A percentile compares a stretch with the other conserved stretches of the same genome.
Conservation (phyloP, 2,888 invertebrate genomes). For the Ennomos erosarius region DNA sequence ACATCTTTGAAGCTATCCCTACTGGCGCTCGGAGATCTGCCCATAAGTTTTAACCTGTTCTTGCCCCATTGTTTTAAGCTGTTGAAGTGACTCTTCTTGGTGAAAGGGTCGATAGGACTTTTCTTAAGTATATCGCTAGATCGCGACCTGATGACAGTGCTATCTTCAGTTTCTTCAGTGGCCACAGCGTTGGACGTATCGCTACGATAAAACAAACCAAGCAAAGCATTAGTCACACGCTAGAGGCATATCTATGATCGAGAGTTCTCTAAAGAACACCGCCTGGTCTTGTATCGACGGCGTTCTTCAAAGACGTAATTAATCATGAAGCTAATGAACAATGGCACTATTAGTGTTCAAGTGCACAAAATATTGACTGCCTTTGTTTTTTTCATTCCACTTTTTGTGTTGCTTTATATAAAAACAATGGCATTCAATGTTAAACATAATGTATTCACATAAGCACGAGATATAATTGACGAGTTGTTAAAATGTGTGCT, state of each 20-base stretch:
- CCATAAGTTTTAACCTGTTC: slow-evolving; percentile 90
- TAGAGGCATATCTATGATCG: slow-evolving; percentile 74
- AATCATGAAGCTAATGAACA: slow-evolving; percentile 81
- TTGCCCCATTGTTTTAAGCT: slow-evolving; percentile 94
- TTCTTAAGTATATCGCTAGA: slow-evolving; percentile 92
- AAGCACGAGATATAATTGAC: slow-evolving; percentile 79
- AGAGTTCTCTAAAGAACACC: slow-evolving; percentile 67
- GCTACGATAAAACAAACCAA: slow-evolving; percentile 85
- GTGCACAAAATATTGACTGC: slow-evolving; percentile 77
- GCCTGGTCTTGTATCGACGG: slow-evolving; percentile 79
- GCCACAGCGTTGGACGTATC: slow-evolving; percentile 82
- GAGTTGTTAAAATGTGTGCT: slow-evolving; percentile 78
- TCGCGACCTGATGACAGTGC: slow-evolving; percentile 87
- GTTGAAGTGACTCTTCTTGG: slow-evolving; percentile 89
- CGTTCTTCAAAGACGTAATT: slow-evolving; percentile 69
- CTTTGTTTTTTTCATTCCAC: slow-evolving; percentile 53
- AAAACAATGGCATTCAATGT: slow-evolving; percentile 78
- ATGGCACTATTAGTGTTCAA: slow-evolving; percentile 82
- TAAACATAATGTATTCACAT: slow-evolving; percentile 79
- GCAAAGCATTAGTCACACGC: slow-evolving; percentile 86
- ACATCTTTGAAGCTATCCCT: slow-evolving; percentile 79
- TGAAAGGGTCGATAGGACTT: slow-evolving; percentile 84
- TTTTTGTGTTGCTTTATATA: slow-evolving; percentile 44
- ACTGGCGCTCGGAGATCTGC: slow-evolving; percentile 86
- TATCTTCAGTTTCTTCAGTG: slow-evolving; percentile 82